Conservation (phyloP, 1,140 invertebrate species). For the Megathymus violae region DNA sequence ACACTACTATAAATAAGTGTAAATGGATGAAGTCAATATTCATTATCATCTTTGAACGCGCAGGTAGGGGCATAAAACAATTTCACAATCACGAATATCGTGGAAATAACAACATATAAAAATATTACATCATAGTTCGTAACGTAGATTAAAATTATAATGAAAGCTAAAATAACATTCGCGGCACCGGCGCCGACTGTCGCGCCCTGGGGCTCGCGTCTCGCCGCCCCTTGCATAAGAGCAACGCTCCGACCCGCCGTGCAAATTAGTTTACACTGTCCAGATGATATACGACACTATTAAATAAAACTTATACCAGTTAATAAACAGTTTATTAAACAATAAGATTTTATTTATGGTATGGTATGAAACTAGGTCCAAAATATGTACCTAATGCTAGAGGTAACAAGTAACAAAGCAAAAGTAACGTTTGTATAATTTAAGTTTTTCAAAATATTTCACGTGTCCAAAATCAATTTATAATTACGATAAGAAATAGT, state of each 20-base stretch:
- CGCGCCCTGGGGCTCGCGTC: not conserved
- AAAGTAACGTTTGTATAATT: too few species aligned
- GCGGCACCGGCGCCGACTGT: conserved; percentile 38
- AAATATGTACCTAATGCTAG: too few species aligned
- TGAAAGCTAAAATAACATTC: conserved; percentile 55
- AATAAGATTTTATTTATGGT: too few species aligned
- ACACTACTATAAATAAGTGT: too few species aligned
- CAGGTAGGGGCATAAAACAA: conserved; percentile 28
- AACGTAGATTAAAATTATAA: conserved; percentile 63
- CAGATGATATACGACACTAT: not conserved
- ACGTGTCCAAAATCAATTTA: too few species aligned
- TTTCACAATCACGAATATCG: conserved; percentile 43
- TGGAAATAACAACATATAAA: conserved; percentile 51
- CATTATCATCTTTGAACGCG: not conserved
- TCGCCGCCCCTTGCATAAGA: conserved; percentile 1
- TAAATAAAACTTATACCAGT: not conserved
- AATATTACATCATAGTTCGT: conserved; percentile 65
- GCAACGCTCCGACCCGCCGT: not conserved
- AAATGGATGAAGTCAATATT: too few species aligned
- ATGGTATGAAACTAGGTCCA: too few species aligned
- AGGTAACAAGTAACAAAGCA: too few species aligned
- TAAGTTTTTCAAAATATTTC: too few species aligned
- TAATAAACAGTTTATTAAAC: too few species aligned
- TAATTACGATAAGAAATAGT: too few species aligned
- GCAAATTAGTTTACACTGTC: not conserved